Evolutionary conservation across 2,888 invertebrate genomes (phyloP).

Genomic region (Philereme transversata): DNA sequence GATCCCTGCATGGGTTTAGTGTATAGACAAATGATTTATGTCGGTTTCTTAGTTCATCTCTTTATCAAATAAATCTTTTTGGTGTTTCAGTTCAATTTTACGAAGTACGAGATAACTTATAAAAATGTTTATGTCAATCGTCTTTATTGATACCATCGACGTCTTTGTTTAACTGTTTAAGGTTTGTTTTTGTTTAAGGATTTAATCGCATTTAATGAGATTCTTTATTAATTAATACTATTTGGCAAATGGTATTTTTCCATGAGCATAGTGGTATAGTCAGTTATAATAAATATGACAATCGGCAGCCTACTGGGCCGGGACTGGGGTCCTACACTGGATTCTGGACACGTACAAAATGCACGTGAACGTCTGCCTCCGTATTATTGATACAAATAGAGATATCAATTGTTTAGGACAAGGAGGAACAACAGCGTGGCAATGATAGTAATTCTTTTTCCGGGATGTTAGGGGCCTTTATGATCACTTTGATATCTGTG

Average conservation of each 20-base stretch:
- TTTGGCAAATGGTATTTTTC: not conserved
- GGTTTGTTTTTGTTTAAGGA: too few relatives aligned
- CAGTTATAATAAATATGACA: conserved; percentile 64
- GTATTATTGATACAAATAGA: conserved; percentile 84
- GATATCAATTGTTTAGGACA: conserved; percentile 83
- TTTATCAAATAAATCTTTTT: too few relatives aligned
- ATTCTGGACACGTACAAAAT: conserved; percentile 76
- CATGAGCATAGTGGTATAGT: not conserved
- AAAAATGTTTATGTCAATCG: too few relatives aligned
- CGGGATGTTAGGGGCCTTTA: conserved; percentile 60
- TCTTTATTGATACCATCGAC: too few relatives aligned
- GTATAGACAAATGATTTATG: too few relatives aligned
- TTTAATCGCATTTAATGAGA: too few relatives aligned
- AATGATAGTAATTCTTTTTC: conserved; percentile 68
- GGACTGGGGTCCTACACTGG: conserved; percentile 52
- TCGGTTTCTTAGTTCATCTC: too few relatives aligned
- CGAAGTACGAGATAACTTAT: too few relatives aligned
- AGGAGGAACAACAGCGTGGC: conserved; percentile 70
- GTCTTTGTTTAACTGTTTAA: too few relatives aligned
- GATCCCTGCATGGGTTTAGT: not conserved
- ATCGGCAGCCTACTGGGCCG: conserved; percentile 42
- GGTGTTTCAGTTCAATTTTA: too few relatives aligned
- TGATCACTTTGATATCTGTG: conserved; percentile 55
- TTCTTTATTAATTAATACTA: not conserved
- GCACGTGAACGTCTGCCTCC: conserved; percentile 78